Percentiles rank a stretch among this genome's conserved stretches.
These are phyloP conservation scores for Macaria notata DNA, from an alignment of 2,888 invertebrate species.

Conservation along the genomic window DNA sequence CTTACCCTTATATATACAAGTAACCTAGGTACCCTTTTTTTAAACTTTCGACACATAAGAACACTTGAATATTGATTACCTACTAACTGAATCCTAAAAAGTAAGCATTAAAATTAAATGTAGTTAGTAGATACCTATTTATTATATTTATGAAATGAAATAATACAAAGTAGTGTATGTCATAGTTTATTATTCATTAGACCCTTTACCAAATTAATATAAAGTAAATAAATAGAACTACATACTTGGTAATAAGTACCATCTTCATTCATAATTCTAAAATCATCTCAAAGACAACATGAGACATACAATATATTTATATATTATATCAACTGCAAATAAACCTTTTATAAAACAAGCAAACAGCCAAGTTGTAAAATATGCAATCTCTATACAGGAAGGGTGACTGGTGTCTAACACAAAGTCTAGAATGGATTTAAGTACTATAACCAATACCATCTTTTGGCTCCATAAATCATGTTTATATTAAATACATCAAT, in stretches of 20 bases:
- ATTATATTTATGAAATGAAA: conserved; percentile 33
- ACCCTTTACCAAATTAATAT: conserved; percentile 82
- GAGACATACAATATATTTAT: conserved; percentile 51
- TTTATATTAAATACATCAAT: too few species aligned
- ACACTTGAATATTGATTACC: too few species aligned
- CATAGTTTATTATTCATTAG: conserved; percentile 81
- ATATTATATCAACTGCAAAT: conserved; percentile 67
- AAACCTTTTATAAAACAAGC: conserved; percentile 71
- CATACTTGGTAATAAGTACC: conserved; percentile 78
- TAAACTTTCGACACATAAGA: too few species aligned
- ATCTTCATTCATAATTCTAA: conserved; percentile 53
- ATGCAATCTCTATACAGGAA: conserved; percentile 40
- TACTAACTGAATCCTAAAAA: too few species aligned
- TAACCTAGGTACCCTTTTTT: too few species aligned
- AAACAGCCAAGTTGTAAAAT: conserved; percentile 69
- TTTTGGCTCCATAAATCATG: too few species aligned
- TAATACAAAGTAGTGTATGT: conserved; percentile 48
- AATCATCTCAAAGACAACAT: conserved; percentile 55
- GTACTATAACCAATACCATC: too few species aligned
- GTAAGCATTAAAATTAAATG: too few species aligned
- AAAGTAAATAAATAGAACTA: conserved; percentile 81
- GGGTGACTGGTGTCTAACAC: too few species aligned
- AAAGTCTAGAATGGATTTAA: too few species aligned
- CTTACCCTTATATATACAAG: too few species aligned
- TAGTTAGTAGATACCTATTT: too few species aligned